phyloP scores from a whole-genome alignment of 2,797 vertebrate genomes.

The Valencia hispanica region DNA sequence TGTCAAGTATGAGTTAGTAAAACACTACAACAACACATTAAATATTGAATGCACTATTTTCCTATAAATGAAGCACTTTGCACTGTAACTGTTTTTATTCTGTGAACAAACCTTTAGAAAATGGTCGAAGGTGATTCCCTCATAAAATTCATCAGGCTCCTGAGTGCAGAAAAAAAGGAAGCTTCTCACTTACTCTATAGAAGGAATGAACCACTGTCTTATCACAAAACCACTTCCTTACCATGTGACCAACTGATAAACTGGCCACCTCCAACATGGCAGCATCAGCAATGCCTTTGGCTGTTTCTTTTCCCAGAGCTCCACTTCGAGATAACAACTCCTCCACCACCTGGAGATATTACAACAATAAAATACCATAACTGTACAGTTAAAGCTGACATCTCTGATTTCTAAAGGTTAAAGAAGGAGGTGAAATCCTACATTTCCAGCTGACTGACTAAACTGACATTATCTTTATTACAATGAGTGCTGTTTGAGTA shows the following conservation, averaged over 20 bases:
- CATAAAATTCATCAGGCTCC: conserved; percentile 93
- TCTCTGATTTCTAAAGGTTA: neutral
- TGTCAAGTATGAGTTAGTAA: neutral
- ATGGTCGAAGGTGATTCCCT: conserved; percentile 96
- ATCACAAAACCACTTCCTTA: conserved; percentile 50
- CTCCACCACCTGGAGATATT: conserved; percentile 87
- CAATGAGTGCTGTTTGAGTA: neutral
- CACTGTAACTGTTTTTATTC: neutral
- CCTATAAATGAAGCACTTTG: neutral
- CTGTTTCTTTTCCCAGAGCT: conserved; percentile 85
- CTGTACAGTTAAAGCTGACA: neutral
- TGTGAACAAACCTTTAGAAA: conserved; percentile 89
- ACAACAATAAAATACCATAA: neutral
- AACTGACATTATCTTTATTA: neutral
- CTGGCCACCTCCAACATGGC: conserved; percentile 98
- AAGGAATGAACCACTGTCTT: neutral
- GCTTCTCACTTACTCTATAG: neutral
- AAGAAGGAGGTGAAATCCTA: neutral
- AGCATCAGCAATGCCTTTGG: conserved; percentile 91
- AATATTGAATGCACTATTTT: neutral
- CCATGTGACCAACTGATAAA: conserved; percentile 92
- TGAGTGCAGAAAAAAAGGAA: conserved; percentile 60
- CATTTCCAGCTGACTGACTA: neutral
- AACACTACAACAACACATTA: neutral
- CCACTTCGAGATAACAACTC: conserved; percentile 92